Conservation (phyloP, 2,797 vertebrate genomes). For the Crocidura indochinensis region DNA sequence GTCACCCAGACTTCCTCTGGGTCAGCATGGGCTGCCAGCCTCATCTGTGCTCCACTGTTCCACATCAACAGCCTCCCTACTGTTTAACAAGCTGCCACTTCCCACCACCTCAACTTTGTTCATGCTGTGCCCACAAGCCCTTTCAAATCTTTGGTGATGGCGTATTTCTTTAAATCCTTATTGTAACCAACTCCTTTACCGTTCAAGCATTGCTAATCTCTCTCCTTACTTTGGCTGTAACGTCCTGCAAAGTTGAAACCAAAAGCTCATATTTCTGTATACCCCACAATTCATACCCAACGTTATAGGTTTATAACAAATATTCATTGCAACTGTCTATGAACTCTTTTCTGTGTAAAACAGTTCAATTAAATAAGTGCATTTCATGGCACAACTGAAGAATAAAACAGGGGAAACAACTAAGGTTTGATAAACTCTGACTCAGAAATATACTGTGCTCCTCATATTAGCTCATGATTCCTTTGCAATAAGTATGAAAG, state of each 20-base stretch:
- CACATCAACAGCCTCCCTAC: background rate
- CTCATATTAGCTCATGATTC: background rate
- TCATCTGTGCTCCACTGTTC: background rate
- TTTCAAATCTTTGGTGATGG: background rate
- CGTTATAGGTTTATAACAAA: background rate
- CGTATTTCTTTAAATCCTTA: background rate
- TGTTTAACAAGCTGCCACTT: background rate
- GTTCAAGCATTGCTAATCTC: background rate
- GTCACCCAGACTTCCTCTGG: background rate
- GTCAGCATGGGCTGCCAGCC: background rate
- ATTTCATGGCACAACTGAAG: slow-evolving; percentile 1
- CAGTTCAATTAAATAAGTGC: slow-evolving; percentile 10
- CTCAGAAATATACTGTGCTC: background rate
- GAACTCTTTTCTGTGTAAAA: slow-evolving; percentile 31
- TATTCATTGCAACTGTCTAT: background rate
- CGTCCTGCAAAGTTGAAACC: background rate
- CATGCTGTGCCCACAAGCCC: background rate
- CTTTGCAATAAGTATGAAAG: background rate
- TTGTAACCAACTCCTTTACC: background rate
- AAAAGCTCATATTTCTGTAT: background rate
- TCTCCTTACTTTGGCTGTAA: background rate
- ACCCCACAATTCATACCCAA: background rate
- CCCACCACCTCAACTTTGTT: background rate
- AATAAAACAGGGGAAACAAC: background rate
- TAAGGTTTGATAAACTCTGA: background rate